phyloP scores from a whole-genome alignment of 2,113 vertebrate genomes.

The Excalfactoria chinensis region DNA sequence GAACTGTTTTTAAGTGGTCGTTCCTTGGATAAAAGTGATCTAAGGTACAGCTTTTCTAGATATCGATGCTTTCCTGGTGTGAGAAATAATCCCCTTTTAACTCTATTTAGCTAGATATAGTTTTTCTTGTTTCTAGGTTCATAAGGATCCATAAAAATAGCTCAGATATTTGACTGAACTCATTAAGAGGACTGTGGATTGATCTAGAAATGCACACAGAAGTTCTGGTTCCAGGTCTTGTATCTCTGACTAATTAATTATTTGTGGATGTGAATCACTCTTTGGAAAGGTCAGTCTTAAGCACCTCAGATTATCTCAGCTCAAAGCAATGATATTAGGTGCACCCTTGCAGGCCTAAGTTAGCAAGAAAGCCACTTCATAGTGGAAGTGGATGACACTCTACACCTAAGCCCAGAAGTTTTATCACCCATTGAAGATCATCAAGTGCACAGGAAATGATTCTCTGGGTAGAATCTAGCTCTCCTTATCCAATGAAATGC shows the following conservation, averaged over 20 bases:
- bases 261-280: neutral
- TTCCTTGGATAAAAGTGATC: neutral
- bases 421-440: neutral
- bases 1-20: neutral
- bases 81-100: fast-evolving
- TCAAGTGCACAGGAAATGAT: neutral
- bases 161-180: neutral
- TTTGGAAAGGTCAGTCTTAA: neutral
- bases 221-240: neutral
- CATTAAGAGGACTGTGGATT: neutral
- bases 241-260: neutral
- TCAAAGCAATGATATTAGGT: neutral
- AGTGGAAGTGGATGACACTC: neutral
- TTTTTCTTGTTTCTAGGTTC: neutral
- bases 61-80: neutral
- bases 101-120: fast-evolving
- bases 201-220: neutral
- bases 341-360: neutral
- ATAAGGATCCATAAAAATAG: neutral
- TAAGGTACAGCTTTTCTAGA: neutral
- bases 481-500: too few species aligned
- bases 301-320: neutral
- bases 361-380: fast-evolving
- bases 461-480: neutral
- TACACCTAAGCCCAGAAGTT: neutral